These are phyloP conservation scores for Phylloscopus collybita DNA, from an alignment of 2,797 vertebrate genomes.

Conservation along the genomic window DNA sequence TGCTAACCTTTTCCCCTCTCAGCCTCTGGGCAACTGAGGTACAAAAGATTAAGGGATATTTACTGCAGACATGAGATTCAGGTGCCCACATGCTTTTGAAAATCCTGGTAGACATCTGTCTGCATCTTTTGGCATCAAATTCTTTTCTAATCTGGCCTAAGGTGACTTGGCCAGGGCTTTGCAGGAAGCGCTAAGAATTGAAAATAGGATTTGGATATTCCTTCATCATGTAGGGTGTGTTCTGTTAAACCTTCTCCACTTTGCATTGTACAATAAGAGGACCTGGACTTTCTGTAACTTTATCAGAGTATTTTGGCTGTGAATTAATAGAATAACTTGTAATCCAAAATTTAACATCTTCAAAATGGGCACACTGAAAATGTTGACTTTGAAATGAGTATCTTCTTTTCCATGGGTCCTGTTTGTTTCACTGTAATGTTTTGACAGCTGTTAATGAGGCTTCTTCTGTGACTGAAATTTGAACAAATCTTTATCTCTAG, in stretches of 20 bases:
- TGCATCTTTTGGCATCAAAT: conserved; percentile 6
- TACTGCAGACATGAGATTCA: not conserved
- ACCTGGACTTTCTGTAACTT: not conserved
- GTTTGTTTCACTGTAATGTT: not conserved
- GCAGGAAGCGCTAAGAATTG: not conserved
- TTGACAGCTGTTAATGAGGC: not conserved
- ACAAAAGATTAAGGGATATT: not conserved
- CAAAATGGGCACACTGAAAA: not conserved
- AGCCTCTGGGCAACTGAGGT: not conserved
- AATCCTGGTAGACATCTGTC: not conserved
- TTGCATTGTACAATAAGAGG: not conserved
- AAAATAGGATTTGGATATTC: not conserved
- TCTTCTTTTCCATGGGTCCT: not conserved
- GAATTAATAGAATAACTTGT: not conserved
- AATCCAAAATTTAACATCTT: not conserved
- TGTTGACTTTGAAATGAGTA: not conserved
- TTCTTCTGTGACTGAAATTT: not conserved
- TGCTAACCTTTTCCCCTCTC: not conserved
- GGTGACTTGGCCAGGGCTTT: not conserved
- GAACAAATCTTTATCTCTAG: not conserved
- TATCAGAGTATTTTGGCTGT: not conserved
- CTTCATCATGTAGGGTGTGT: accelerated
- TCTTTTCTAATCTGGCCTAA: not conserved
- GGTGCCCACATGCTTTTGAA: not conserved
- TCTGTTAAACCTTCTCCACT: not conserved